Evolutionary conservation across 1,140 invertebrate genomes (phyloP).

Genomic region (Psilanteris sp.): DNA sequence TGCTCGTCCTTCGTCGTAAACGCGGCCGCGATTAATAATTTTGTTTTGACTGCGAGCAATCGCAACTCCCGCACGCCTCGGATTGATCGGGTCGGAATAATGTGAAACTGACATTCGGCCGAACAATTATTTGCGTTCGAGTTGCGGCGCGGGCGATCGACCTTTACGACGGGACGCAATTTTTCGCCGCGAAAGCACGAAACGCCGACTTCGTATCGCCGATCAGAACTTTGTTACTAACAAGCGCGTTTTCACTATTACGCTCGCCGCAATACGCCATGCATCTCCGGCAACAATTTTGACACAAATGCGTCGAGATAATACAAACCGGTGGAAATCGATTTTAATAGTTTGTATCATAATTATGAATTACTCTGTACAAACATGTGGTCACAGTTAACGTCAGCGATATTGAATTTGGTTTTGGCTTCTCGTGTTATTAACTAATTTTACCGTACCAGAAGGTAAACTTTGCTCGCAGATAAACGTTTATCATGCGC

Average conservation of each 20-base stretch:
- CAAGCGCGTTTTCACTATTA: constrained; percentile 6
- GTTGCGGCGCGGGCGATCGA: too few species aligned
- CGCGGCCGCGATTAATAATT: too few species aligned
- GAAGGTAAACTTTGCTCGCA: constrained; percentile 4
- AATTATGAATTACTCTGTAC: constrained; percentile 44
- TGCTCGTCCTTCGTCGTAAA: too few species aligned
- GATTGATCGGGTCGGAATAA: too few species aligned
- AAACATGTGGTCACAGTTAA: constrained; percentile 48
- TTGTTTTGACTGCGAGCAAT: too few species aligned
- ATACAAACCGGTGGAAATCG: constrained; percentile 38
- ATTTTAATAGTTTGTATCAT: constrained; percentile 51
- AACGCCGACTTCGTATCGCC: too few species aligned
- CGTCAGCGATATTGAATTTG: constrained; percentile 56
- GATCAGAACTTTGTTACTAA: constrained; percentile 1
- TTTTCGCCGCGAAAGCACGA: too few species aligned
- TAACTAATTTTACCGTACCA: constrained; percentile 13
- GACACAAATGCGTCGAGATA: constrained; percentile 43
- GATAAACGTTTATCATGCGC: not conserved
- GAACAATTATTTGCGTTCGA: too few species aligned
- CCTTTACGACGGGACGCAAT: too few species aligned
- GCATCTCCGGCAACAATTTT: constrained; percentile 32
- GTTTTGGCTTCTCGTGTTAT: constrained; percentile 23
- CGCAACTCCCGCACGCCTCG: too few species aligned
- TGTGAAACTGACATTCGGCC: too few species aligned
- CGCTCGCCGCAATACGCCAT: constrained; percentile 21